Base-by-base conservation (phyloP, 2,797 vertebrate species). In the Trachurus trachurus region DNA sequence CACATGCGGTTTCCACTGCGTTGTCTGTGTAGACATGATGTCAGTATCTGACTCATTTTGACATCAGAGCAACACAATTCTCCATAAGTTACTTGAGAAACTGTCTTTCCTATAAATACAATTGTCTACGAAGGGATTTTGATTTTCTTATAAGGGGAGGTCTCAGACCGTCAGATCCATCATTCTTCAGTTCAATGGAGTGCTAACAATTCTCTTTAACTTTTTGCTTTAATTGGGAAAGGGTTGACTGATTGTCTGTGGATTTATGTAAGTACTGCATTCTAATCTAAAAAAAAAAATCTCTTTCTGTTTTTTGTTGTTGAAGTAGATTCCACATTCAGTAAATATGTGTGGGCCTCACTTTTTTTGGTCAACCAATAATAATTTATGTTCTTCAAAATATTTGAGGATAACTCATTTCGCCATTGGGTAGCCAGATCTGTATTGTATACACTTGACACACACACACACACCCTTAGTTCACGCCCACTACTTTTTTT, bases 351-450 rank as follows among this genome's bases (percentile, higher is more conserved):
- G 54, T 19, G 62, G 70, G 15, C 67, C 64, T 34, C 62, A 65
- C 26, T 19, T 76, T 26, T 73, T 68, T 59, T 9, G 9, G 53
- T 63, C 7, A 34, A 52, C 47, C 17, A 52, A 8, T 61, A 26
- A n/a, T 29, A 65, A 70, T 29, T 16, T 16, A 44, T n/a, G 66
- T 22, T 37, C 63, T 71, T 52, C 68, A 60, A 45, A 81, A 71
- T 50, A 40, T 31, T 17, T 72, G 21, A 22, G 13, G 22, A 17
- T 42, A 26, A 31, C 26, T 44, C 4, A 47, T 82, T 78, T 54
- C 11, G 26, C 65, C 16, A 16, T 62, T 4, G 0, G 53, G 44
- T 8, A 21, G 19, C 3, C 22, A 50, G 56, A 50, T 53, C 34
- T 69, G 21, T 56, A 21, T 57, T 69, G 21, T 56, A 21, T 53